phyloP scores from a whole-genome alignment of 2,888 invertebrate genomes.

The Gryllus longicercus region DNA sequence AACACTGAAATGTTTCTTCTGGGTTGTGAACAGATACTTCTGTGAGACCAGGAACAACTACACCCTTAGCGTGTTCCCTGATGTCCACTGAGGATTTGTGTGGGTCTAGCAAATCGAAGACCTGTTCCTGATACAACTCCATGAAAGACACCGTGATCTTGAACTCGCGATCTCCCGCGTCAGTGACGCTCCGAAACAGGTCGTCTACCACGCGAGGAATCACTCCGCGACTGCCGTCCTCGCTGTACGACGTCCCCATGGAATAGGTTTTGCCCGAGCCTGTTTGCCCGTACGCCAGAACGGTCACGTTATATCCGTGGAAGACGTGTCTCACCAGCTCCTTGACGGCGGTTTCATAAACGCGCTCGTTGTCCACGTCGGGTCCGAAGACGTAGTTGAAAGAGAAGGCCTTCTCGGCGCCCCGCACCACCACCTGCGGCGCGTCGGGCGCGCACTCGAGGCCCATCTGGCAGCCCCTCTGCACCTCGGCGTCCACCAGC shows the following conservation, averaged over 20 bases:
- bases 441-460: conserved; percentile 62
- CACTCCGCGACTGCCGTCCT: conserved; percentile 70
- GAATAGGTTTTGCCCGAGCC: conserved; percentile 92
- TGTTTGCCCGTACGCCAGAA: conserved; percentile 92
- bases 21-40: conserved; percentile 61
- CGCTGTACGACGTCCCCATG: conserved; percentile 80
- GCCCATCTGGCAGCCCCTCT: conserved; percentile 71
- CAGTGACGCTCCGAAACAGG: conserved; percentile 67
- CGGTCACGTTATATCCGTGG: conserved; percentile 88
- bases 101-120: conserved; percentile 69
- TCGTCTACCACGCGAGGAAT: conserved; percentile 83
- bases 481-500: conserved; percentile 66
- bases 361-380: conserved; percentile 63
- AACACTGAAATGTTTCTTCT: conserved; percentile 63
- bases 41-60: conserved; percentile 56
- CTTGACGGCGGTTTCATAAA: conserved; percentile 71
- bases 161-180: conserved; percentile 61
- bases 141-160: conserved; percentile 77
- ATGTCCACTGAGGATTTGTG: conserved; percentile 74
- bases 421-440: conserved; percentile 54
- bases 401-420: conserved; percentile 68
- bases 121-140: conserved; percentile 85
- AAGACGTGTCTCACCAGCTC: conserved; percentile 72
- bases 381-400: conserved; percentile 79
- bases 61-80: conserved; percentile 65